phyloP scores from a whole-genome alignment of 2,888 invertebrate genomes.

The Apodemia mormo region DNA sequence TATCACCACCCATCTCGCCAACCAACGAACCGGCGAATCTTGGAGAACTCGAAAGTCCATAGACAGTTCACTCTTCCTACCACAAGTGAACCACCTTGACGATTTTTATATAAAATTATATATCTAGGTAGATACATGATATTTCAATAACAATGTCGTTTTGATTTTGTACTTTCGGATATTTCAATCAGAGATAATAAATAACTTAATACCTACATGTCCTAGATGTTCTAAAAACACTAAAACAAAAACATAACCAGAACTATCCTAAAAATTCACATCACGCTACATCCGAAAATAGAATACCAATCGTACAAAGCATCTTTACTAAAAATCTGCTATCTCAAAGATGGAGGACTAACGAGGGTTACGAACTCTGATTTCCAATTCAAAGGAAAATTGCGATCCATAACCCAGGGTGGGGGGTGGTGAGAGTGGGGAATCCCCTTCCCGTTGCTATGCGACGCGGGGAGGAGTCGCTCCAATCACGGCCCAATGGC shows the following conservation, averaged over 20 bases:
- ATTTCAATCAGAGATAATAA: background rate
- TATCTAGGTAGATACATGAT: too few relatives aligned
- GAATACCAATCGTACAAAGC: constrained; percentile 50
- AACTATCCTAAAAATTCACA: constrained; percentile 19
- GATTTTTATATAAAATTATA: too few relatives aligned
- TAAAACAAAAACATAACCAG: constrained; percentile 9
- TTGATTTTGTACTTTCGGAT: background rate
- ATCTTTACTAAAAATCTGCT: constrained; percentile 79
- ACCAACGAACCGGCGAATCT: too few relatives aligned
- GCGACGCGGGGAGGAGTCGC: constrained; percentile 85
- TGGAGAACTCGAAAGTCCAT: too few relatives aligned
- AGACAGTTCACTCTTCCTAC: too few relatives aligned
- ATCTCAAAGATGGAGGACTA: constrained; percentile 76
- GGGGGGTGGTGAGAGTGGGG: constrained; percentile 51
- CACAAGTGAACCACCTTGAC: too few relatives aligned
- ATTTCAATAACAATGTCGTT: too few relatives aligned
- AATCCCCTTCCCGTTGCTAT: constrained; percentile 81
- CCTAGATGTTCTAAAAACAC: background rate
- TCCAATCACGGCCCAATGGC: constrained; percentile 82
- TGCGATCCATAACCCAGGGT: constrained; percentile 78
- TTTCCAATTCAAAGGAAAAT: constrained; percentile 83
- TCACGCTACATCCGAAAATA: constrained; percentile 24
- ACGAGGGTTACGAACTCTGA: constrained; percentile 79
- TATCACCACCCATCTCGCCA: too few relatives aligned
- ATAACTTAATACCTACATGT: background rate